Conservation (phyloP, 2,113 vertebrate species). For the Bothrops jararaca region DNA sequence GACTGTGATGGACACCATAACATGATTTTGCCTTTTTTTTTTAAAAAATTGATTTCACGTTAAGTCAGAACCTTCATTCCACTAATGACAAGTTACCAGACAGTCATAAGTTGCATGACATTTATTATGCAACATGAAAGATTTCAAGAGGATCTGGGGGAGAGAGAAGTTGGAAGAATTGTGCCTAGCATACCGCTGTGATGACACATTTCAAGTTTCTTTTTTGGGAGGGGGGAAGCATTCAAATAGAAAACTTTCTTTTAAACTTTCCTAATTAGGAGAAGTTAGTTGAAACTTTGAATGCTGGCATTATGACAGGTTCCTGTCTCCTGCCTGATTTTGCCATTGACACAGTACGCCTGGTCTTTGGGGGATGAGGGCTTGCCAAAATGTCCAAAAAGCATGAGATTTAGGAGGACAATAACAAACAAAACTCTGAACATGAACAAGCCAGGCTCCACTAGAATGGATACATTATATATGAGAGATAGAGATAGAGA, state of each 20-base stretch:
- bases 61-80: neutral
- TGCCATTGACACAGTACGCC: neutral
- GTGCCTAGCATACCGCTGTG: neutral
- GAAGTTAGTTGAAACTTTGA: neutral
- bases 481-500: neutral
- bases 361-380: neutral
- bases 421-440: neutral
- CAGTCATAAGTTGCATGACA: neutral
- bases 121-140: constrained; percentile 3
- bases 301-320: neutral
- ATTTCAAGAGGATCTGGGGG: constrained; percentile 3
- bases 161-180: neutral
- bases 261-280: neutral
- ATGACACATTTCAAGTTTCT: constrained; percentile 1
- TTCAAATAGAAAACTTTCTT: neutral
- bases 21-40: neutral
- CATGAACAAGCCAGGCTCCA: neutral
- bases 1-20: neutral
- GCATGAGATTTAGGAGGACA: neutral
- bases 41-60: neutral
- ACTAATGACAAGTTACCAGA: constrained; percentile 4
- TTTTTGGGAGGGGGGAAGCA: neutral
- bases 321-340: neutral
- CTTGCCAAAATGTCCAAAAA: too few relatives aligned
- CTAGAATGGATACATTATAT: neutral